These are phyloP conservation scores for Syritta pipiens DNA, from an alignment of 2,888 invertebrate species.

Conservation along the genomic window DNA sequence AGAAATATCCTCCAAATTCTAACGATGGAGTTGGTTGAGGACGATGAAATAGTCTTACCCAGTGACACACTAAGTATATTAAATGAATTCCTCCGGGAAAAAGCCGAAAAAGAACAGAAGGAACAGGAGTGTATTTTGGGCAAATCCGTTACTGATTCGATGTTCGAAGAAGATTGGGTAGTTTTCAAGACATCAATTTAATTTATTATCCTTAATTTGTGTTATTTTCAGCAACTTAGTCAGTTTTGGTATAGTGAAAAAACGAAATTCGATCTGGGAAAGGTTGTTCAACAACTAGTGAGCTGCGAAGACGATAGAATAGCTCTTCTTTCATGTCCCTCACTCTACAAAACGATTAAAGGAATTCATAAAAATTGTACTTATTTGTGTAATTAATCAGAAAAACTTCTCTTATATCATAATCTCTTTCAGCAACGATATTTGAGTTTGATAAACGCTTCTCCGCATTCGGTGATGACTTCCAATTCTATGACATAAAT, in stretches of 20 bases:
- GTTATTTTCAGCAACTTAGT: conserved; percentile 91
- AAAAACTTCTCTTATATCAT: not conserved
- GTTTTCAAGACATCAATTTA: conserved; percentile 26
- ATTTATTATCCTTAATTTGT: not conserved
- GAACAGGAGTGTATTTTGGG: conserved; percentile 77
- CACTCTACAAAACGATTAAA: conserved; percentile 86
- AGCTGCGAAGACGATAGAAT: conserved; percentile 82
- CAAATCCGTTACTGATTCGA: conserved; percentile 79
- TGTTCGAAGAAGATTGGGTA: conserved; percentile 92
- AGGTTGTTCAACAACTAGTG: conserved; percentile 82
- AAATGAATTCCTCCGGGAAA: conserved; percentile 88
- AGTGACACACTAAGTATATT: conserved; percentile 86
- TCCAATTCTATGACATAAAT: conserved; percentile 93
- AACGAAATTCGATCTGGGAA: conserved; percentile 87
- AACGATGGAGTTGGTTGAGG: conserved; percentile 71
- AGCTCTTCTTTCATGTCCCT: conserved; percentile 93
- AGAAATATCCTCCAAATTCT: not conserved
- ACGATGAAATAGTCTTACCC: conserved; percentile 84
- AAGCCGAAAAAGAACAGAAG: conserved; percentile 83
- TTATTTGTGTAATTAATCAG: not conserved
- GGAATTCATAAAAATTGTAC: conserved; percentile 75
- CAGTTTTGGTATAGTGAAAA: conserved; percentile 97
- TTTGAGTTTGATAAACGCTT: conserved; percentile 94
- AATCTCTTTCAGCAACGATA: conserved; percentile 82
- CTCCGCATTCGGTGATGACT: conserved; percentile 87